phyloP scores from a whole-genome alignment of 2,113 vertebrate genomes.

The Suricata suricatta region DNA sequence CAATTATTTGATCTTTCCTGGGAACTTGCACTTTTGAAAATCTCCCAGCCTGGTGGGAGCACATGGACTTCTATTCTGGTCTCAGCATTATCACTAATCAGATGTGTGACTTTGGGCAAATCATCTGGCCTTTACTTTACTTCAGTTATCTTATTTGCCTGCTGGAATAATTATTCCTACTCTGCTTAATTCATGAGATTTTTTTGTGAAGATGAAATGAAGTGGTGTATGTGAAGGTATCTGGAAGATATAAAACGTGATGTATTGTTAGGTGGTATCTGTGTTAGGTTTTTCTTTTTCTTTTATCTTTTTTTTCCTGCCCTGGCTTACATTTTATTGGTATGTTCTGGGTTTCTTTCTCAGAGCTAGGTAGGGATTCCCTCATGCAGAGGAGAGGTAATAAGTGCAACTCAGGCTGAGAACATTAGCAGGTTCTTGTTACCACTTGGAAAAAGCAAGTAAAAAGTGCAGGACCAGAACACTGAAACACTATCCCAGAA shows the following conservation, averaged over 20 bases:
- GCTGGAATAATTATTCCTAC: neutral
- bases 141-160: neutral
- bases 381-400: neutral
- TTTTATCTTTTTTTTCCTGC: neutral
- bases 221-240: neutral
- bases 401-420: neutral
- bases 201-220: slow-evolving; percentile 31
- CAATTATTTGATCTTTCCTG: slow-evolving; percentile 77
- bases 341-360: slow-evolving; percentile 21
- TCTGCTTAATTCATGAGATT: neutral
- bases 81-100: neutral
- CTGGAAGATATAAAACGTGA: neutral
- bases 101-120: neutral
- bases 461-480: neutral
- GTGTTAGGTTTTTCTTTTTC: neutral
- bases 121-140: slow-evolving; percentile 7
- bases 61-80: slow-evolving; percentile 32
- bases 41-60: slow-evolving; percentile 49
- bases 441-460: neutral
- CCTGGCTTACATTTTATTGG: neutral
- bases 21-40: slow-evolving; percentile 53
- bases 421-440: neutral
- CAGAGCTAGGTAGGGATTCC: slow-evolving; percentile 17
- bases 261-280: neutral
- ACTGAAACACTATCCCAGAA: neutral